Percentiles rank a stretch among this genome's conserved stretches.
Conservation (phyloP, 2,113 vertebrate genomes). For the Sminthopsis crassicaudata region DNA sequence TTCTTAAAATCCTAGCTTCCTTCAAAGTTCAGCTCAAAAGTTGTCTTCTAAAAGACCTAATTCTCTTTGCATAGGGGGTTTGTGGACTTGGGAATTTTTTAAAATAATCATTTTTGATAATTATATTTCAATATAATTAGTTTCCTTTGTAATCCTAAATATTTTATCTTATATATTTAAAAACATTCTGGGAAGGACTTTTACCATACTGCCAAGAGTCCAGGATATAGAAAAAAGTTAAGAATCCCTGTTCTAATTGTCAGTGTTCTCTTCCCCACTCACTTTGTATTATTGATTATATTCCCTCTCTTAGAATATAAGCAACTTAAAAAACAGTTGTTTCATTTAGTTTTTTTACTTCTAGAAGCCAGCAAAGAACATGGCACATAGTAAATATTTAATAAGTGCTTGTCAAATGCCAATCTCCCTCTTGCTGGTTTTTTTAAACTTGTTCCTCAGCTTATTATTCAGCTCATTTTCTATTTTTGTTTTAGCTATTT, state of each 20-base stretch:
- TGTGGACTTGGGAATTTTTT: neutral
- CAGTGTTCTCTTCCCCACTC: neutral
- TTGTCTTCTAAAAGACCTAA: neutral
- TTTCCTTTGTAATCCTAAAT: neutral
- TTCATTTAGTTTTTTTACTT: neutral
- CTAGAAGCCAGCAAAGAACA: neutral
- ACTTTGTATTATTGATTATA: neutral
- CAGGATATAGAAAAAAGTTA: neutral
- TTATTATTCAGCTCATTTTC: neutral
- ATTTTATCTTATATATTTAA: neutral
- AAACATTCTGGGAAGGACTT: neutral
- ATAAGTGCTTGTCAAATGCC: neutral
- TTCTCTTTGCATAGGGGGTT: neutral
- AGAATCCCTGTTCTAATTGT: neutral
- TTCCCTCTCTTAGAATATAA: neutral
- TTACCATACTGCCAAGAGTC: neutral
- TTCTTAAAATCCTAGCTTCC: neutral
- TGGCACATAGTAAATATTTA: neutral
- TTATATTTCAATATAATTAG: too few relatives aligned
- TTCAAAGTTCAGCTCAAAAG: neutral
- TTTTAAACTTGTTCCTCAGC: slow-evolving; percentile 3
- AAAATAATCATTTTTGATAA: neutral
- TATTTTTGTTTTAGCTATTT: slow-evolving; percentile 16
- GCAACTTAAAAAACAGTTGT: neutral
- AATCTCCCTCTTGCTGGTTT: neutral